Evolutionary conservation across 2,888 invertebrate species (phyloP), one percentile per base, ranked within the genome.

Genomic region (Cantharis flavilabris): DNA sequence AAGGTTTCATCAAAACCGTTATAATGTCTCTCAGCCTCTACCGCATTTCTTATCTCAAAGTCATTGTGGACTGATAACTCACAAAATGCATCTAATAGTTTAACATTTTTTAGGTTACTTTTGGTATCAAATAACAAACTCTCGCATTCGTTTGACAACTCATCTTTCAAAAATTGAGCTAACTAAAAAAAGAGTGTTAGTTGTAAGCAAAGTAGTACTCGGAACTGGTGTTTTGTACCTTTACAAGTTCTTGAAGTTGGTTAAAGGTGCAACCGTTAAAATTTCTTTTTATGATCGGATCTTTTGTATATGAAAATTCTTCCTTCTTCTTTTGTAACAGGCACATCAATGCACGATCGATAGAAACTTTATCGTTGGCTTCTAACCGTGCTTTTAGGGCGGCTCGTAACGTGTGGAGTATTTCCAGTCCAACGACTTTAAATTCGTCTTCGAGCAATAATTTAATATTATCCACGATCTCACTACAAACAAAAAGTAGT

Each of bases 241-340:
- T 20, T 7, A 69, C 70, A 70, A 80, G 69, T 33, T 76, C 65
- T 65, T 82, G 79, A 33, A 81, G 63, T 69, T 71, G 62, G 13
- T 62, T 78, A 77, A 80, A 79, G 5, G 83, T 77, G 72, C 82
- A 83, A 13, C 74, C 76, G 3, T 81, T 81, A 75, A 83, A 84
- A 30, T 81, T 20, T 33, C 70, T 75, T 76, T 81, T 82, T 62
- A 83, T 79, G 67, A 80, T 75, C 9, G 77, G 71, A 80, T 83
- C 81, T 23, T 82, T 79, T 11, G 73, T 76, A 30, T 81, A 80
- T 10, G 79, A 77, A 62, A 82, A 82, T 70, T 80, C 82, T 11
- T 82, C 82, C 71, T 78, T 81, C 28, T 81, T 81, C 26, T 75
- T 80, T n/a, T 80, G 81, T 16, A 83, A 75, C 62, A 83, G 72